Evolutionary conservation across 2,888 invertebrate genomes (phyloP), one percentile per base, ranked within the genome.

Genomic region (Tinea pellionella): DNA sequence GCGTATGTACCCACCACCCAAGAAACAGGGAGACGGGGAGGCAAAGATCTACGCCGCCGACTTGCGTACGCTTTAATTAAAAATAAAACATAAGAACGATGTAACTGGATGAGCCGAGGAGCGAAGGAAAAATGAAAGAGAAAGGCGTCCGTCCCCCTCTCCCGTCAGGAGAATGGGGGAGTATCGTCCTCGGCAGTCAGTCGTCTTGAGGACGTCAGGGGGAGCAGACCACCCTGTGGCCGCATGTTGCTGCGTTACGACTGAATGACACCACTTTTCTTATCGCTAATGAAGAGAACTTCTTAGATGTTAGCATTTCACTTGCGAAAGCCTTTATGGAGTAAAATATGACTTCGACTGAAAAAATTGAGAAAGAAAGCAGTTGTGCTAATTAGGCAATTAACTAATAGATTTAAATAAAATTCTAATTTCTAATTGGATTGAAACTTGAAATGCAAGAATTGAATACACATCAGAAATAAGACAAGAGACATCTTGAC

Each of bases 21-120:
- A 47, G 37, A 43, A 61, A 32, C 51, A 37, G 51, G 53, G 59
- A 30, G 16, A 16, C n/a, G 77, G 74, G 77, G 72, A 71, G 24
- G 24, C 24, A 70, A 81, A 85, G 86, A 85, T 83, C 84, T 84
- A 84, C 84, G 81, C 84, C 78, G 81, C 74, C 86, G 82, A 86
- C 86, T 87, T 87, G 87, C 87, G 87, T 87, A 87, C 86, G 87
- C 86, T 87, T 87, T 87, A 87, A 87, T 87, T 87, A 87, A 87
- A 87, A 87, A 87, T 87, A 87, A 87, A 87, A 87, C 87, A 87
- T 87, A 87, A 87, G 87, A 87, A 87, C 86, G 85, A 86, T 87
- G 87, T 87, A 87, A 87, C 87, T 87, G 87, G 87, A 87, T 87
- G 87, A 87, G 87, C 85, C 79, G 84, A 85, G 83, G 85, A 86